Conservation (phyloP, 1,140 invertebrate genomes). For the Octopus sinensis region DNA sequence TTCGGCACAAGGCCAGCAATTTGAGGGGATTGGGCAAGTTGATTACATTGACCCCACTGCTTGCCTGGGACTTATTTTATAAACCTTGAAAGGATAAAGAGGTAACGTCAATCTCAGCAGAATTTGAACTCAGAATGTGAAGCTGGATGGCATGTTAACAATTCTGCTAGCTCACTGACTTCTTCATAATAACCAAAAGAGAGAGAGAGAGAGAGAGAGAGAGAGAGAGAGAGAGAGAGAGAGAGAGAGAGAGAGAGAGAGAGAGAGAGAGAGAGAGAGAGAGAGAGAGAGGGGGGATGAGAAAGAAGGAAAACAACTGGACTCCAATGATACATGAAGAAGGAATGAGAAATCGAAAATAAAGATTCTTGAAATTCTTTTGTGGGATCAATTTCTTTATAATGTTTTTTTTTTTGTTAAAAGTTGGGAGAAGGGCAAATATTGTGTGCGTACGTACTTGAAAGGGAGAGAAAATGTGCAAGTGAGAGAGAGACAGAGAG, state of each 20-base stretch:
- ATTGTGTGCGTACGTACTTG: background rate
- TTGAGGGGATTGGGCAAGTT: no score
- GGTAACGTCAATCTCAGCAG: no score
- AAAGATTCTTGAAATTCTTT: no score
- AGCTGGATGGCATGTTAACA: no score
- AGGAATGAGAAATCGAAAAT: background rate
- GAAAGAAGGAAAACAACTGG: background rate
- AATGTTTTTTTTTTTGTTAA: no score
- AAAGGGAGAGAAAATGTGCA: background rate
- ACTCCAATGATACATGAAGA: background rate
- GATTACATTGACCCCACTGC: no score
- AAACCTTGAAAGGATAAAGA: no score
- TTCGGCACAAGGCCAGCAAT: no score
- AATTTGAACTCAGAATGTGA: no score
- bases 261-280: background rate
- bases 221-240: background rate
- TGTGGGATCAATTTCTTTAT: no score
- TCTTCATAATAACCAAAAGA: background rate
- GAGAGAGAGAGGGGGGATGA: background rate
- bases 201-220: background rate
- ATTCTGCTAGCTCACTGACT: no score
- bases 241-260: background rate
- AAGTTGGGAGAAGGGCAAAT: background rate
- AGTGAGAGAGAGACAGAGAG: background rate
- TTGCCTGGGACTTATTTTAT: no score